Evolutionary conservation across 2,888 invertebrate species (phyloP), one percentile per base, ranked within the genome.

Genomic region (Macrosoma leucophasiata): DNA sequence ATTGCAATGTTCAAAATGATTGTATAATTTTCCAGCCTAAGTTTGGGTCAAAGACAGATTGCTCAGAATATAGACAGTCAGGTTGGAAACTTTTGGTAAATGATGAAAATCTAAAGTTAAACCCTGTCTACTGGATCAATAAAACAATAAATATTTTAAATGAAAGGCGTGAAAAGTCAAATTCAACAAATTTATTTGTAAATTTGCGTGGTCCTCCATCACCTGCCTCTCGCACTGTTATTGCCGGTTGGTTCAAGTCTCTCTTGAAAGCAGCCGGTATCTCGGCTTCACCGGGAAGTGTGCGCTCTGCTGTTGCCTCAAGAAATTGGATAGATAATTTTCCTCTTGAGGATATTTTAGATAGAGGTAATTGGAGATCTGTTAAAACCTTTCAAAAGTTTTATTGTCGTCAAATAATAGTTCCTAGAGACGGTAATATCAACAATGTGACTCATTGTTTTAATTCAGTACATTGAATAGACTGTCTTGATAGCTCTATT

Each of bases 191-290:
- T 23, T 19, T 48, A 2, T 50, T 52, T 15, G 33, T 50, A 1
- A 40, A 44, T 1, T 46, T 40, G 1, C 24, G 44, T 20, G 52
- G 50, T 1, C 32, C 28, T 29, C 42, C 38, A 2, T 32, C 36
- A 33, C 11, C 33, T 4, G 47, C 50, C 1, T 46, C 50, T 1
- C 33, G 48, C 6, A 25, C 41, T 1, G 36, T 50, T 1, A 50
- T 54, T 5, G 48, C 48, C 2, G 31, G 43, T 6, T 46, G 43
- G 46, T 25, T 52, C 4, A 41, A 39, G 19, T 25, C 29, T 23
- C 9, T 25, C 13, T 25, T 29, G 4, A 26, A 14, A 26, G 27
- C 29, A 2, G 27, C 38, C 3, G 25, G 17, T 17, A 38, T 38
- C 9, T 3, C 19, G 7, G 29, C 22, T 12, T 23, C 26, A 13